phyloP scores from a whole-genome alignment of 1,140 invertebrate genomes.

The Acromyrmex charruanus region DNA sequence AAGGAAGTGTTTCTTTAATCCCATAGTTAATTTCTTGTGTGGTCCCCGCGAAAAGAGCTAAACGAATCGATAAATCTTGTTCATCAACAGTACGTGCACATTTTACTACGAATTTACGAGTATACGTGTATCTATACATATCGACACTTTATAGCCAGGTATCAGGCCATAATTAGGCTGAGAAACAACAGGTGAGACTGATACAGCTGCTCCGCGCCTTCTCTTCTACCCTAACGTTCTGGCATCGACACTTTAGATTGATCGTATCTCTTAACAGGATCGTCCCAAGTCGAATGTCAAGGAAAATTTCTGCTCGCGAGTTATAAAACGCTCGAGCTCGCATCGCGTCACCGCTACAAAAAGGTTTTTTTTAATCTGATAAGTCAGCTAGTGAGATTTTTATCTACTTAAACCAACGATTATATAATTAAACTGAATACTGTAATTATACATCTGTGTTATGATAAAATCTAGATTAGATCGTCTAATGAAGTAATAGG shows the following conservation, averaged over 20 bases:
- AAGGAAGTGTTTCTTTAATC: conserved; percentile 62
- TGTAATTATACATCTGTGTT: background rate
- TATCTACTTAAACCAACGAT: background rate
- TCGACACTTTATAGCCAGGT: conserved; percentile 66
- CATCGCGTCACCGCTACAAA: background rate
- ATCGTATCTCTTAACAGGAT: conserved; percentile 55
- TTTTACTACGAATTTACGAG: background rate
- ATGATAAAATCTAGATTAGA: background rate
- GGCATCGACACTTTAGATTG: conserved; percentile 31
- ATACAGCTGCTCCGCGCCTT: conserved; percentile 67
- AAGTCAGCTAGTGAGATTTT: background rate
- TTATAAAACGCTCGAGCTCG: background rate
- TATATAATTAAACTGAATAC: background rate
- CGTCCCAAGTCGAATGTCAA: conserved; percentile 27
- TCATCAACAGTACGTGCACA: conserved; percentile 41
- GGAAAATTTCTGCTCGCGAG: conserved; percentile 43
- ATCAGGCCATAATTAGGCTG: conserved; percentile 67
- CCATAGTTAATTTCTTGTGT: conserved; percentile 71
- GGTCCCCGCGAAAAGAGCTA: conserved; percentile 60
- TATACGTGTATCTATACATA: conserved; percentile 30
- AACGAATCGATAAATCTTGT: conserved; percentile 75
- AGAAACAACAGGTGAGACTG: conserved; percentile 75
- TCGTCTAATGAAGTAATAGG: background rate
- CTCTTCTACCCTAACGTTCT: conserved; percentile 47
- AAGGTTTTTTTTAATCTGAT: background rate